Conservation (phyloP, 1,140 invertebrate species). For the Ceratina australensis region DNA sequence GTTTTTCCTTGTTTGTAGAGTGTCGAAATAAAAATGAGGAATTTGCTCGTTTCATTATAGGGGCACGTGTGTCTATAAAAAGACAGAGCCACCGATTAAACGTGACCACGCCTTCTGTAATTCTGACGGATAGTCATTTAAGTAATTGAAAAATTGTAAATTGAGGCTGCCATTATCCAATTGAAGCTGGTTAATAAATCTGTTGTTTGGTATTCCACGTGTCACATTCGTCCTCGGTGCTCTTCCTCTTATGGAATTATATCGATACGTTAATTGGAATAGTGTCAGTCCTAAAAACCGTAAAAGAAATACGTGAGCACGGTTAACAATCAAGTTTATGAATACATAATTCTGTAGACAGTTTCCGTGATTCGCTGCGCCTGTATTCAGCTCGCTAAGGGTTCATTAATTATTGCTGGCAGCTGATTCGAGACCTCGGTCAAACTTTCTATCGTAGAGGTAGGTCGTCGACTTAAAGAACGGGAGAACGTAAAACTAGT, state of each 20-base stretch:
- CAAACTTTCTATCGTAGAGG: conserved; percentile 39
- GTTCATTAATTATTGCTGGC: conserved; percentile 17
- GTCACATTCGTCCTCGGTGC: neutral
- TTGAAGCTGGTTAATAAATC: conserved; percentile 12
- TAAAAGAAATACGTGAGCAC: neutral
- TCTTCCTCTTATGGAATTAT: too few relatives aligned
- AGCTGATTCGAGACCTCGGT: neutral
- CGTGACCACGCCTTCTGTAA: too few relatives aligned
- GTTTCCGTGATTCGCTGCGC: neutral
- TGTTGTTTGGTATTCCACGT: neutral
- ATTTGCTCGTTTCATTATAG: neutral
- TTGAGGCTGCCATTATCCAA: neutral
- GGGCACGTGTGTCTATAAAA: too few relatives aligned
- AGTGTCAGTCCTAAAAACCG: neutral
- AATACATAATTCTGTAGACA: neutral
- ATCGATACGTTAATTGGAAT: neutral
- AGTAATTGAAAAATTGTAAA: neutral
- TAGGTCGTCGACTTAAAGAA: conserved; percentile 28
- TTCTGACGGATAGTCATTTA: too few relatives aligned
- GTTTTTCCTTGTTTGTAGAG: too few relatives aligned
- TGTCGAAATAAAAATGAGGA: neutral
- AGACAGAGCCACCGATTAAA: too few relatives aligned
- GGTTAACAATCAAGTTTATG: neutral
- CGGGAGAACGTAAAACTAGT: conserved; percentile 15
- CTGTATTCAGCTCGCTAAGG: neutral